phyloP scores from a whole-genome alignment of 2,797 vertebrate genomes.

The Pampus argenteus region DNA sequence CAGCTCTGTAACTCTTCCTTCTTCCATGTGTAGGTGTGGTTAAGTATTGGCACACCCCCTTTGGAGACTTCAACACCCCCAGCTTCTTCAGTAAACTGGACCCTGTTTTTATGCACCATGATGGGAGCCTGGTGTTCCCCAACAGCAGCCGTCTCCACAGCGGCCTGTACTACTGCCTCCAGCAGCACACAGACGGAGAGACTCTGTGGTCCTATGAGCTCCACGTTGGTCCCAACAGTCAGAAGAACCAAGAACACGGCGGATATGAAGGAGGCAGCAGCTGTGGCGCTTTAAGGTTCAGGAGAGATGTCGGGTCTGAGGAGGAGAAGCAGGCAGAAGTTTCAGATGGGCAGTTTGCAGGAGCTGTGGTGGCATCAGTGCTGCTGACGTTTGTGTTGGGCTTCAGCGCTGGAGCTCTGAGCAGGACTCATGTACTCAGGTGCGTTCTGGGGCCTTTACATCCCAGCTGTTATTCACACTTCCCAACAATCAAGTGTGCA shows the following conservation, averaged over 20 bases:
- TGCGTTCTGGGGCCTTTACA: constrained; percentile 28
- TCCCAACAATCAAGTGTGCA: neutral
- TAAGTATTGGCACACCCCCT: constrained; percentile 83
- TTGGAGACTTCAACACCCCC: constrained; percentile 66
- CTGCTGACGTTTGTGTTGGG: constrained; percentile 81
- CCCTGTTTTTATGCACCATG: constrained; percentile 53
- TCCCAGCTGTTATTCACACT: neutral
- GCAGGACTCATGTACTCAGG: constrained; percentile 71
- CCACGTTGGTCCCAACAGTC: neutral
- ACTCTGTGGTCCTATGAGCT: constrained; percentile 69
- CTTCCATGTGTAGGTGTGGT: constrained; percentile 59
- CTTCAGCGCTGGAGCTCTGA: constrained; percentile 80
- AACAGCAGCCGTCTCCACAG: constrained; percentile 63
- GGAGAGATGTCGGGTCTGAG: neutral
- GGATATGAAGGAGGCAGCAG: neutral
- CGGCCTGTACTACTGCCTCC: constrained; percentile 82
- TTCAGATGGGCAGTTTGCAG: constrained; percentile 57
- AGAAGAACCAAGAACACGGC: neutral
- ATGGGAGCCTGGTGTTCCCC: constrained; percentile 73
- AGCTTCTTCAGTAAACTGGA: constrained; percentile 31
- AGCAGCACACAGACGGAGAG: constrained; percentile 46
- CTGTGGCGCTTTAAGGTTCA: constrained; percentile 16
- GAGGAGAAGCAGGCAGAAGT: neutral
- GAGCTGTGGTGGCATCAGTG: constrained; percentile 77
- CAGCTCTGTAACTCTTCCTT: constrained; percentile 3